Evolutionary conservation across 2,113 vertebrate species (phyloP).

Genomic region (Poeciliopsis prolifica): DNA sequence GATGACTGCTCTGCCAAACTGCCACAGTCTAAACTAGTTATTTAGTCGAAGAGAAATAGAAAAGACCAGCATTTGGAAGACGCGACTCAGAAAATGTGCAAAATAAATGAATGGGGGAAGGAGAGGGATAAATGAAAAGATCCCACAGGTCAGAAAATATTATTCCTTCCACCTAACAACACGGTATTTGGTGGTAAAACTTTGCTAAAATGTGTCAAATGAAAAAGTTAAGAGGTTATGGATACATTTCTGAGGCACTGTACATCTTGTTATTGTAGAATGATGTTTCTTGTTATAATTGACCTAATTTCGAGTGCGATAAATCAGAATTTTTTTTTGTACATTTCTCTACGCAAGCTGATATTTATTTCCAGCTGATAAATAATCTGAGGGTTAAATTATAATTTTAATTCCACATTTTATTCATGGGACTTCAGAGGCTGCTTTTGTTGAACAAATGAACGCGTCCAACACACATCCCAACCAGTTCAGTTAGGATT

Average conservation of each 20-base stretch:
- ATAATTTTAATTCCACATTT: not conserved
- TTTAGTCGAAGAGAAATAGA: no score
- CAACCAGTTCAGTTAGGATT: slow-evolving; percentile 25
- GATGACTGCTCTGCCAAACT: no score
- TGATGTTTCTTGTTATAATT: not conserved
- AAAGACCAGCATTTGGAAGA: no score
- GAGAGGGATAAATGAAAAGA: no score
- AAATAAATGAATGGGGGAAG: no score
- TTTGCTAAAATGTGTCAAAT: no score
- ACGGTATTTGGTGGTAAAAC: no score
- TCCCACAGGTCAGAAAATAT: no score
- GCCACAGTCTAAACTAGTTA: no score
- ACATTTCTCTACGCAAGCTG: not conserved
- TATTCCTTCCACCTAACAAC: no score
- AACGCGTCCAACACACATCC: not conserved
- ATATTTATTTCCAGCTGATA: not conserved
- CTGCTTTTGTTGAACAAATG: not conserved
- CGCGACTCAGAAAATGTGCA: no score
- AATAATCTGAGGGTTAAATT: not conserved
- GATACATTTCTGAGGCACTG: not conserved
- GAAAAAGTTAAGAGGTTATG: no score
- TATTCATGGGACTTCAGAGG: not conserved
- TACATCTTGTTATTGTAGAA: not conserved
- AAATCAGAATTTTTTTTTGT: not conserved
- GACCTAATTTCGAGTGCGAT: not conserved